A percentile compares a stretch with the other conserved stretches of the same genome.
Conservation (phyloP, 2,888 invertebrate species). For the Neocrepidodera transversa region DNA sequence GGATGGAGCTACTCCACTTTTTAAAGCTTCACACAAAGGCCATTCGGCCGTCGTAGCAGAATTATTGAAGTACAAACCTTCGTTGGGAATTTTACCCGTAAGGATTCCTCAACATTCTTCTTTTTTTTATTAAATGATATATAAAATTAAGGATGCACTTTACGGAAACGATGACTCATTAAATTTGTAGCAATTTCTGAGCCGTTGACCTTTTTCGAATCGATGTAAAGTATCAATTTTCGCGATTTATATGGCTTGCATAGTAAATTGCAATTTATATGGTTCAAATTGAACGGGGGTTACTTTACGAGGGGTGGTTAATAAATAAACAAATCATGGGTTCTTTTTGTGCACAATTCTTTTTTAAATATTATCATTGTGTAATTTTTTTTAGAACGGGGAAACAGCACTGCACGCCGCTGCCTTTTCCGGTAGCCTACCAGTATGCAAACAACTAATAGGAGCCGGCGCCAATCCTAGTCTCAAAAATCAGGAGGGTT, state of each 20-base stretch:
- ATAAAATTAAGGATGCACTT: neutral
- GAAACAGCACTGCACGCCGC: slow-evolving; percentile 92
- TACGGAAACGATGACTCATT: neutral
- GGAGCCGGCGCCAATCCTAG: slow-evolving; percentile 73
- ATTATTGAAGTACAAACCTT: slow-evolving; percentile 82
- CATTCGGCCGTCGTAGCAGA: slow-evolving; percentile 86
- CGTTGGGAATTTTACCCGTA: slow-evolving; percentile 82
- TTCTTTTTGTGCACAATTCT: no score
- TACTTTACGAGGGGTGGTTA: no score
- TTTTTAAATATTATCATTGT: slow-evolving; percentile 15
- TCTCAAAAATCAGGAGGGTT: slow-evolving; percentile 76
- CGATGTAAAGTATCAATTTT: slow-evolving; percentile 4
- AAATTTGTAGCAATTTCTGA: neutral
- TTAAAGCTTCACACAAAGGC: slow-evolving; percentile 95
- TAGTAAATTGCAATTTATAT: no score
- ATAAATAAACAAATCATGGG: no score
- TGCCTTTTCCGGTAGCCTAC: slow-evolving; percentile 84
- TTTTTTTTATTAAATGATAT: neutral
- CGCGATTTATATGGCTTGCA: slow-evolving; percentile 5
- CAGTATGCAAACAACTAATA: slow-evolving; percentile 78
- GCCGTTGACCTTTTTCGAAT: neutral
- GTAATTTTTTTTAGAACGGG: slow-evolving; percentile 74
- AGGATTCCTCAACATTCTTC: no score
- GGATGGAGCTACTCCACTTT: slow-evolving; percentile 94
- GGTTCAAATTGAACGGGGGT: no score